A percentile compares a stretch with the other conserved stretches of the same genome.
These are phyloP conservation scores for Melanotaenia boesemani DNA, from an alignment of 2,797 vertebrate genomes.

Conservation along the genomic window DNA sequence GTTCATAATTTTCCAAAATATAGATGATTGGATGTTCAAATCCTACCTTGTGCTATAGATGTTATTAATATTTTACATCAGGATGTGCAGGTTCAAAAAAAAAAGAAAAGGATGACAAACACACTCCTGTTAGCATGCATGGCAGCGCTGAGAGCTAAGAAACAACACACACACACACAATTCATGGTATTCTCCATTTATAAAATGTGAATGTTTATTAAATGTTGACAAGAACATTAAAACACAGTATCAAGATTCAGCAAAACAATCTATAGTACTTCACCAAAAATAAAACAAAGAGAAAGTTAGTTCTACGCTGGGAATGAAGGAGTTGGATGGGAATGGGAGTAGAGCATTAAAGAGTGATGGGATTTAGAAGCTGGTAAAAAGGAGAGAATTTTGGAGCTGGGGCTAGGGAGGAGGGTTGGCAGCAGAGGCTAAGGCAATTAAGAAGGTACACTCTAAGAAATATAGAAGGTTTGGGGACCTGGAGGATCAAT, in stretches of 20 bases:
- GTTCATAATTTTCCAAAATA: slow-evolving; percentile 14
- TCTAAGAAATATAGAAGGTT: slow-evolving; percentile 70
- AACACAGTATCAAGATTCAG: slow-evolving; percentile 87
- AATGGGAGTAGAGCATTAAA: slow-evolving; percentile 33
- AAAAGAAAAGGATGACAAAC: not conserved
- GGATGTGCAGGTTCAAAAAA: not conserved
- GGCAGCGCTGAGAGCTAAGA: not conserved
- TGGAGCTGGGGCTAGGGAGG: slow-evolving; percentile 39
- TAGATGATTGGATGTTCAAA: not conserved
- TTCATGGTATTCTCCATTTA: slow-evolving; percentile 69
- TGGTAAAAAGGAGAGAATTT: slow-evolving; percentile 33
- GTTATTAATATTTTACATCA: not conserved
- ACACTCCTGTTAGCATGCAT: not conserved
- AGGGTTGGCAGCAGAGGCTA: slow-evolving; percentile 69
- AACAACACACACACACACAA: slow-evolving; percentile 12
- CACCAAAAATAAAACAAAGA: slow-evolving; percentile 72
- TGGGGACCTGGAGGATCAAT: slow-evolving; percentile 54
- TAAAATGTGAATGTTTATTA: slow-evolving; percentile 88
- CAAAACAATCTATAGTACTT: slow-evolving; percentile 84
- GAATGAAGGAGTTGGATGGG: slow-evolving; percentile 15
- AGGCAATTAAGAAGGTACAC: slow-evolving; percentile 77
- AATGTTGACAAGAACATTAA: slow-evolving; percentile 86
- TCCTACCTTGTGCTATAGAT: not conserved
- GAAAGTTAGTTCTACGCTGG: slow-evolving; percentile 72
- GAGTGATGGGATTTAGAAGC: slow-evolving; percentile 33